These are phyloP conservation scores for Psettodes erumei DNA, from an alignment of 2,113 vertebrate genomes.

Conservation along the genomic window DNA sequence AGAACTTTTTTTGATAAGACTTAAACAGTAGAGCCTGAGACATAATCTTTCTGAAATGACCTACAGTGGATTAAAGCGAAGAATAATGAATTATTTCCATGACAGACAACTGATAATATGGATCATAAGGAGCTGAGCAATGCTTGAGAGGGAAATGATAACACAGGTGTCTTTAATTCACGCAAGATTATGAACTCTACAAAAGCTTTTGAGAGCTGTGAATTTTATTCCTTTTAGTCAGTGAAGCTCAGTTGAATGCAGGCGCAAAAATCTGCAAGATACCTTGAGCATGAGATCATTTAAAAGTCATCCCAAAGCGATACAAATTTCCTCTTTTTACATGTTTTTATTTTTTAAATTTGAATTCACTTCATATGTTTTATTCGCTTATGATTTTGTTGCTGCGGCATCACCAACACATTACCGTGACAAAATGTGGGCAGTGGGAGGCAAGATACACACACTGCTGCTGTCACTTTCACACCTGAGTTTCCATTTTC, in stretches of 20 bases:
- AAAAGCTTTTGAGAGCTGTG: not conserved
- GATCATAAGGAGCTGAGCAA: not conserved
- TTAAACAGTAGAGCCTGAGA: not conserved
- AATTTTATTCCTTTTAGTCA: not conserved
- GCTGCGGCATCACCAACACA: conserved; percentile 71
- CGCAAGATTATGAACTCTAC: not conserved
- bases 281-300: not conserved
- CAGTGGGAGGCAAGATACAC: conserved; percentile 69
- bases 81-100: not conserved
- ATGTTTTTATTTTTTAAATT: conserved; percentile 24
- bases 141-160: not conserved
- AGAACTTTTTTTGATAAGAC: not conserved
- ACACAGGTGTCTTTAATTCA: not conserved
- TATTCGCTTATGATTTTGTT: conserved; percentile 44
- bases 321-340: conserved; percentile 10
- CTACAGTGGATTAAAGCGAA: not conserved
- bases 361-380: conserved; percentile 48
- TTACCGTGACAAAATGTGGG: conserved; percentile 85
- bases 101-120: not conserved
- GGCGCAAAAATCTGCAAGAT: not conserved
- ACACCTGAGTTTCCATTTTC: conserved; percentile 53
- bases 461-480: conserved; percentile 79
- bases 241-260: not conserved
- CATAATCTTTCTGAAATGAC: not conserved
- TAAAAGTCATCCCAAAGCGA: not conserved